Evolutionary conservation across 2,888 invertebrate species (phyloP).

Genomic region (Dasysyrphus tricinctus): DNA sequence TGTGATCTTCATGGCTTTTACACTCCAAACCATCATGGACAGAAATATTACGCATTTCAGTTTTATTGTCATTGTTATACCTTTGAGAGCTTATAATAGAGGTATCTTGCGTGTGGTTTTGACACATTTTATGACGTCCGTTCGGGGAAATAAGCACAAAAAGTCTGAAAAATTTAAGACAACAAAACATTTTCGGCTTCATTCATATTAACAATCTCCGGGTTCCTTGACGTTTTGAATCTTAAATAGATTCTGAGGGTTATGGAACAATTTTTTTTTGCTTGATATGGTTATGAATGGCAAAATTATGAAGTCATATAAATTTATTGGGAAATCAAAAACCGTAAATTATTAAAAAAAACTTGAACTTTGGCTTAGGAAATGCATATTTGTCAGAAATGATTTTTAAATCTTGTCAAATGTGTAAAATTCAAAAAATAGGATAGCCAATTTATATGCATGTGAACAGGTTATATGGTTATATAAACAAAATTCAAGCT

Average conservation of each 20-base stretch:
- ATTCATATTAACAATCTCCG: slow-evolving; percentile 43
- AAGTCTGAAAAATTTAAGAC: background rate
- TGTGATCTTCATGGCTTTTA: slow-evolving; percentile 28
- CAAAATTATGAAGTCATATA: background rate
- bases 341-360: background rate
- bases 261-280: background rate
- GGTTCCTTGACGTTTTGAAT: slow-evolving; percentile 25
- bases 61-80: slow-evolving; percentile 57
- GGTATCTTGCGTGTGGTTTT: slow-evolving; percentile 64
- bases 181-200: slow-evolving; percentile 6
- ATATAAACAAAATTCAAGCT: too few relatives aligned
- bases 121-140: slow-evolving; percentile 57
- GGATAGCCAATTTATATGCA: too few relatives aligned
- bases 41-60: slow-evolving; percentile 29
- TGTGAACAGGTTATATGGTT: too few relatives aligned
- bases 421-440: too few relatives aligned
- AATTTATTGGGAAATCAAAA: background rate
- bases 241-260: slow-evolving; percentile 21
- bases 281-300: background rate
- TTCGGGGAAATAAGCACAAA: slow-evolving; percentile 62
- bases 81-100: slow-evolving; percentile 23
- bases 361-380: background rate
- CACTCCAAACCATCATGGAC: background rate
- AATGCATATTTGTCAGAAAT: background rate
- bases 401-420: too few relatives aligned